These are phyloP conservation scores for Lycocorax pyrrhopterus DNA, from an alignment of 2,113 vertebrate genomes.

Conservation along the genomic window DNA sequence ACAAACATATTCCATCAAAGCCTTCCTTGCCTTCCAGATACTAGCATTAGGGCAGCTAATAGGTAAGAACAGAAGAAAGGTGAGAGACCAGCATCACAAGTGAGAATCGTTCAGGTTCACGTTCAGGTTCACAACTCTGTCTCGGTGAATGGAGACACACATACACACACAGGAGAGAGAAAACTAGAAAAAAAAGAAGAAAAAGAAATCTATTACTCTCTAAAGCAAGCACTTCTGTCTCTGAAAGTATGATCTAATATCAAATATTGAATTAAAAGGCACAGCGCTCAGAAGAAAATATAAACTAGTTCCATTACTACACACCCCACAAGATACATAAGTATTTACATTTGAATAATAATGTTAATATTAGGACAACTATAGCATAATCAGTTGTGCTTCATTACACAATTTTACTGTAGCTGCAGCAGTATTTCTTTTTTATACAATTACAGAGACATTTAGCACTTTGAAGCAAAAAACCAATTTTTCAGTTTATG, in stretches of 20 bases:
- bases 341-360: not conserved
- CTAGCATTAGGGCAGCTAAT: not conserved
- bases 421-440: not conserved
- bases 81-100: not conserved
- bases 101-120: not conserved
- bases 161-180: not conserved
- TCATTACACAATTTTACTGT: not conserved
- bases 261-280: not conserved
- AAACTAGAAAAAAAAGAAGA: not conserved
- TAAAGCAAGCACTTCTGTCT: not conserved
- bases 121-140: not conserved
- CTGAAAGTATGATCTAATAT: not conserved
- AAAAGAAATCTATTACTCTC: not conserved
- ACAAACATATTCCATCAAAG: rapidly evolving
- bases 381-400: not conserved
- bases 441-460: not conserved
- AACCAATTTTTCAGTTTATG: not conserved
- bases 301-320: not conserved
- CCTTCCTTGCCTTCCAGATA: not conserved
- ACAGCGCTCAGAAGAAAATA: not conserved
- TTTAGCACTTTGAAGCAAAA: not conserved
- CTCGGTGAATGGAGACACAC: not conserved
- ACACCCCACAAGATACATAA: not conserved
- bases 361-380: not conserved
- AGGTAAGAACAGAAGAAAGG: not conserved